These are phyloP conservation scores for Aspidoscelis tigris DNA, from an alignment of 2,113 vertebrate species.

Conservation along the genomic window DNA sequence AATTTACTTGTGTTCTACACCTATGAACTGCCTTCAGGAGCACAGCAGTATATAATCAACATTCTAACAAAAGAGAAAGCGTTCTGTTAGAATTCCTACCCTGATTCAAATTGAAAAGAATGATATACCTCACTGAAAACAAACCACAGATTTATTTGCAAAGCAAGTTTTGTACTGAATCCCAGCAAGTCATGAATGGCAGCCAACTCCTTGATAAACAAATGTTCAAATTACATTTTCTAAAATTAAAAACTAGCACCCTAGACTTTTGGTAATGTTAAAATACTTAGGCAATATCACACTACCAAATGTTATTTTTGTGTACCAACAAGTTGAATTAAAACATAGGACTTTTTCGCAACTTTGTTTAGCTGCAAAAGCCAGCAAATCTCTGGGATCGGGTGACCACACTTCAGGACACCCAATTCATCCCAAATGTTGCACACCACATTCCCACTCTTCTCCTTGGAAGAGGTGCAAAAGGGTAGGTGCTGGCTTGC, in stretches of 20 bases:
- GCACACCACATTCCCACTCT: too few relatives aligned
- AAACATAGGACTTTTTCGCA: too few relatives aligned
- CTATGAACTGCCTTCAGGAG: neutral
- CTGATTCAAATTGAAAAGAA: neutral
- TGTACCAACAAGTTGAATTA: too few relatives aligned
- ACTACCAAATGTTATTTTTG: too few relatives aligned
- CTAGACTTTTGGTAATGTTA: neutral
- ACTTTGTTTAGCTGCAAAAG: too few relatives aligned
- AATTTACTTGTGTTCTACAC: neutral
- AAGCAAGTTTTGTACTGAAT: neutral
- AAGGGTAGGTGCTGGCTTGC: too few relatives aligned
- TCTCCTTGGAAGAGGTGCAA: too few relatives aligned
- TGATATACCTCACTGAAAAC: too few relatives aligned
- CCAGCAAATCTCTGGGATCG: too few relatives aligned
- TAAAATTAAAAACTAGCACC: neutral
- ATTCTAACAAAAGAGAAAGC: neutral
- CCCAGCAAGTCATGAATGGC: neutral
- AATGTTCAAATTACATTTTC: neutral
- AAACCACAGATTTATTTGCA: neutral
- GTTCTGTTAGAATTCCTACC: neutral
- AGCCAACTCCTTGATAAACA: neutral
- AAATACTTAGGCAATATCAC: too few relatives aligned
- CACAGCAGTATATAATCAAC: neutral
- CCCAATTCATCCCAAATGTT: too few relatives aligned
- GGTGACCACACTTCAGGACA: too few relatives aligned